These are phyloP conservation scores for Sternotherus odoratus DNA, from an alignment of 2,797 vertebrate genomes.

Conservation along the genomic window DNA sequence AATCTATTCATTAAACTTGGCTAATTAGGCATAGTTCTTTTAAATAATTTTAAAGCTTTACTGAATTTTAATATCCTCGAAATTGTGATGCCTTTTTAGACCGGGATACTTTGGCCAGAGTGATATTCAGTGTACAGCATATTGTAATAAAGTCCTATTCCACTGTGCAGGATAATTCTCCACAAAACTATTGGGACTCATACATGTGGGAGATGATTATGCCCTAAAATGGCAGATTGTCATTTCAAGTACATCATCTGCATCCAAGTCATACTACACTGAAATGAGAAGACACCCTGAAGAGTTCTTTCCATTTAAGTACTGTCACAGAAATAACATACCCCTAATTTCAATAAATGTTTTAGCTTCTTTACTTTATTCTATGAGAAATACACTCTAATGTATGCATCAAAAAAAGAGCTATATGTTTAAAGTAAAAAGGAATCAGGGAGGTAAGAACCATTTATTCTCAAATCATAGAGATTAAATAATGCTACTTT, in stretches of 20 bases:
- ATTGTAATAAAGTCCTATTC: conserved; percentile 38
- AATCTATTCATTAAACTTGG: background rate
- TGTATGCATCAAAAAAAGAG: background rate
- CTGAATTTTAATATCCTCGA: conserved; percentile 30
- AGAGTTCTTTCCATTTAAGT: background rate
- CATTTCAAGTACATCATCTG: background rate
- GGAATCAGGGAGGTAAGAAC: background rate
- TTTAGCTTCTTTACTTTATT: conserved; percentile 27
- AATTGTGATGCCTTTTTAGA: conserved; percentile 50
- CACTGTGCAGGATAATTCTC: conserved; percentile 25
- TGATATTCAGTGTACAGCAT: conserved; percentile 37
- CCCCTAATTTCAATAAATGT: conserved; percentile 19
- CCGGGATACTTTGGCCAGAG: background rate
- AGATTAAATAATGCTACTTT: background rate
- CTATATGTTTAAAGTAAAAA: background rate
- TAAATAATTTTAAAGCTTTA: conserved; percentile 19
- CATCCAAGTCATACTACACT: background rate
- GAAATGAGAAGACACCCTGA: conserved; percentile 35
- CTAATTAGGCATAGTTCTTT: background rate
- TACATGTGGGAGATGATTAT: conserved; percentile 36
- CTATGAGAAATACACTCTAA: conserved; percentile 22
- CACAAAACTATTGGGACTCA: conserved; percentile 55
- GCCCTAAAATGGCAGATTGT: conserved; percentile 24
- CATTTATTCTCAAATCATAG: background rate
- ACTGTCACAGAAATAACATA: conserved; percentile 29